These are phyloP conservation scores for Gavia stellata DNA, from an alignment of 2,113 vertebrate species.

Conservation along the genomic window DNA sequence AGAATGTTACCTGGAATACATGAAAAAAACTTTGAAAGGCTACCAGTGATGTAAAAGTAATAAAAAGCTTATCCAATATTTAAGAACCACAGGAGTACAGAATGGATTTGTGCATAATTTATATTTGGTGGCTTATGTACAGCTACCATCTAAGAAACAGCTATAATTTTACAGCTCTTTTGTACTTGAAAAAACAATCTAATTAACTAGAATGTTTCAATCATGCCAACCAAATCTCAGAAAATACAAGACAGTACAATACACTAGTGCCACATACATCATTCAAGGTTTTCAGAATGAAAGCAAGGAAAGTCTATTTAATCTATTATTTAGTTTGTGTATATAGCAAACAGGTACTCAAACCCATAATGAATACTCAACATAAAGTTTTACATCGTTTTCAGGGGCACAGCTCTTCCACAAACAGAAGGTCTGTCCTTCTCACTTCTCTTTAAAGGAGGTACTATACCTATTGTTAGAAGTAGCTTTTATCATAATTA, in stretches of 20 bases:
- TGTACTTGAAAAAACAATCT: neutral
- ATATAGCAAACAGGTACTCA: neutral
- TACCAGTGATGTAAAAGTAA: neutral
- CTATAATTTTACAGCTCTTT: neutral
- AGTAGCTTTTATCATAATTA: neutral
- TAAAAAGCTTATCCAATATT: neutral
- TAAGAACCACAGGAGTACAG: neutral
- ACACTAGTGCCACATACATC: neutral
- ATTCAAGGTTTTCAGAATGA: neutral
- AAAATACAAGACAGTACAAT: neutral
- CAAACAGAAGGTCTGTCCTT: neutral
- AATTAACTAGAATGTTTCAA: neutral
- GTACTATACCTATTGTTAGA: neutral
- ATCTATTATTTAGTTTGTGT: conserved; percentile 16
- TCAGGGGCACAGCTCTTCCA: neutral
- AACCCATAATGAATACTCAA: neutral
- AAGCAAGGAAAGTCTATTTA: neutral
- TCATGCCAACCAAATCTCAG: neutral
- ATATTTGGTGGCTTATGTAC: neutral
- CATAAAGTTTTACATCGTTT: neutral
- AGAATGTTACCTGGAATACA: neutral
- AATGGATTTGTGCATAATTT: conserved; percentile 27
- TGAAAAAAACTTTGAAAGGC: neutral
- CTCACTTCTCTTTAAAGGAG: neutral
- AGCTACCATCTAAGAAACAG: neutral